These are phyloP conservation scores for Urocyon cinereoargenteus DNA, from an alignment of 2,797 vertebrate species.

Conservation along the genomic window DNA sequence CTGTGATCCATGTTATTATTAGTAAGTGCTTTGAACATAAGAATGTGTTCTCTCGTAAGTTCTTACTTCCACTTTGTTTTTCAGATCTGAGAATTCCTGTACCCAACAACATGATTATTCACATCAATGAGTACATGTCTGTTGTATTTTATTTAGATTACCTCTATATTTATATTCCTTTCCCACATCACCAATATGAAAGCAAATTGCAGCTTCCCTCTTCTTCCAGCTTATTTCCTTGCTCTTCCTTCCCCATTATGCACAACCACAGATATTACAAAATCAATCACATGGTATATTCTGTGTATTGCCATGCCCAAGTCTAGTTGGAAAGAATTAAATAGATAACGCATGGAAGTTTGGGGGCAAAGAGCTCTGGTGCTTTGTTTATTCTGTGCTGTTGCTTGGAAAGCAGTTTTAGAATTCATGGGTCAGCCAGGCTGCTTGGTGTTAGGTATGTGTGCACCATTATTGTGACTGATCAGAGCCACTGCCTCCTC, in stretches of 20 bases:
- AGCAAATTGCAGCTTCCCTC: constrained; percentile 44
- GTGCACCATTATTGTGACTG: neutral
- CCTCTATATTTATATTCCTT: neutral
- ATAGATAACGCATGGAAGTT: neutral
- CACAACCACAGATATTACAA: constrained; percentile 25
- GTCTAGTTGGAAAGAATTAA: constrained; percentile 33
- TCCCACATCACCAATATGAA: neutral
- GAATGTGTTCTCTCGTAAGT: neutral
- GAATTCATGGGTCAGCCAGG: neutral
- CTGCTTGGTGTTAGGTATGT: neutral
- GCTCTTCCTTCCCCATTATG: constrained; percentile 59
- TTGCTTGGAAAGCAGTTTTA: neutral
- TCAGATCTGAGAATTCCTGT: neutral
- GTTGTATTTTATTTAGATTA: constrained; percentile 32
- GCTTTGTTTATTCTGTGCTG: neutral
- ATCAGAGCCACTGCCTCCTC: neutral
- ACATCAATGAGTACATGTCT: constrained; percentile 30
- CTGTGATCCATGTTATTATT: neutral
- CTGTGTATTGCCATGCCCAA: neutral
- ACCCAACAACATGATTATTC: neutral
- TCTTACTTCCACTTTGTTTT: constrained; percentile 12
- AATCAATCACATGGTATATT: neutral
- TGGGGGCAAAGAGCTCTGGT: neutral
- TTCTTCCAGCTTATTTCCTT: constrained; percentile 42
- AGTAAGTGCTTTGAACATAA: neutral